phyloP scores from a whole-genome alignment of 2,113 vertebrate species.

The Malurus cyaneus region DNA sequence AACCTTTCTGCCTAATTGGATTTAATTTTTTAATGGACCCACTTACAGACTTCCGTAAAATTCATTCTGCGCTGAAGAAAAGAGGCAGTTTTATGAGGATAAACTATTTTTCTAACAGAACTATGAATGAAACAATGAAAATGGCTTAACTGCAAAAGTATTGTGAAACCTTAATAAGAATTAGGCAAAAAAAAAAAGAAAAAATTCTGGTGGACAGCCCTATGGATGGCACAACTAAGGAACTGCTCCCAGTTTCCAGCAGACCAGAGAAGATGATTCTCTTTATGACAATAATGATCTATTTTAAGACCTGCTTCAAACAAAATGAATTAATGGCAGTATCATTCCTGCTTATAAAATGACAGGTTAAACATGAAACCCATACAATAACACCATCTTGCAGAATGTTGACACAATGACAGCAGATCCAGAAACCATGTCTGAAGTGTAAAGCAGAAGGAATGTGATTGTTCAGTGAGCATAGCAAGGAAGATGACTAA shows the following conservation, averaged over 20 bases:
- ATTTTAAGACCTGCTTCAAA: not conserved
- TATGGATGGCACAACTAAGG: not conserved
- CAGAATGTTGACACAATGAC: not conserved
- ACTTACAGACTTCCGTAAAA: not conserved
- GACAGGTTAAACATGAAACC: not conserved
- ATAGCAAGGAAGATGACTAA: not conserved
- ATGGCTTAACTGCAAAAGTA: not conserved
- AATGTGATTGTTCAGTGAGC: not conserved
- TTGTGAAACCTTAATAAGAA: not conserved
- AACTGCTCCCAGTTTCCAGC: not conserved
- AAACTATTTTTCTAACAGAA: not conserved
- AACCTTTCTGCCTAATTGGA: not conserved
- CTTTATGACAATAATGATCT: not conserved
- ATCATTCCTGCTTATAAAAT: not conserved
- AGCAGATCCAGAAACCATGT: not conserved
- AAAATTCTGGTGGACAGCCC: not conserved
- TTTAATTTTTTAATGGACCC: not conserved
- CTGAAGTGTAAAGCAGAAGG: not conserved
- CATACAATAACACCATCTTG: not conserved
- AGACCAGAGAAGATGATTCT: not conserved
- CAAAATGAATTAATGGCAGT: not conserved
- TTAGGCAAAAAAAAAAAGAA: not conserved
- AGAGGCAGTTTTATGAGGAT: not conserved
- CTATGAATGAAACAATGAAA: not conserved
- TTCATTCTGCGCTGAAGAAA: not conserved